These are phyloP conservation scores for Rhinogobius similis DNA, from an alignment of 2,113 vertebrate species.

Conservation along the genomic window DNA sequence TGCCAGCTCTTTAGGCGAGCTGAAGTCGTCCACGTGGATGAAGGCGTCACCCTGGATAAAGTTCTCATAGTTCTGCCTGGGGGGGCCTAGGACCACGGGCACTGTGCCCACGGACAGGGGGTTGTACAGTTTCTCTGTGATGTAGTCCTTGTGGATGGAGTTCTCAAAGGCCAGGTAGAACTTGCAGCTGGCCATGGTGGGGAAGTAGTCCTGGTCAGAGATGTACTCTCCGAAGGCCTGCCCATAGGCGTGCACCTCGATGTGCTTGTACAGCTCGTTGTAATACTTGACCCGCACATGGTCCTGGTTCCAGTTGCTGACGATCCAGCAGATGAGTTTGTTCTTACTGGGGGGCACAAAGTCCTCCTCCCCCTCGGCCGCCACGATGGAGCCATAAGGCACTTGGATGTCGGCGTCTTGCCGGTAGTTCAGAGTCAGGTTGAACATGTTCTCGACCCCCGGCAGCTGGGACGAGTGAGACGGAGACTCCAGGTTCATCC, in stretches of 20 bases:
- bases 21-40: conserved; percentile 95
- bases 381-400: conserved; percentile 94
- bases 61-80: conserved; percentile 95
- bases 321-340: conserved; percentile 95
- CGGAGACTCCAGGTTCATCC: conserved; percentile 98
- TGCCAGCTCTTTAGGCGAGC: conserved; percentile 90
- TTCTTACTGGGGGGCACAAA: conserved; percentile 93
- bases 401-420: conserved; percentile 96
- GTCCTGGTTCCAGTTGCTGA: conserved; percentile 98
- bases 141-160: conserved; percentile 97
- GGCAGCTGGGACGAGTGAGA: conserved; percentile 90
- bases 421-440: conserved; percentile 92
- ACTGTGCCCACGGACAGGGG: conserved; percentile 91
- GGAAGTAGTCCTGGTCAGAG: conserved; percentile 91
- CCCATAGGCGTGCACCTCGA: conserved; percentile 92
- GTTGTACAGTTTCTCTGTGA: conserved; percentile 97
- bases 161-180: conserved; percentile 98
- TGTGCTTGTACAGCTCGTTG: conserved; percentile 93
- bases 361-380: conserved; percentile 83
- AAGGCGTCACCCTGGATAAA: conserved; percentile 93
- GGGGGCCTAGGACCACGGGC: conserved; percentile 90
- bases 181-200: conserved; percentile 92
- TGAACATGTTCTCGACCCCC: conserved; percentile 93
- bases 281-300: conserved; percentile 95
- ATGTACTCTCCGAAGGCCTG: conserved; percentile 92